Evolutionary conservation across 2,888 invertebrate genomes (phyloP).

Genomic region (Xestia xanthographa): DNA sequence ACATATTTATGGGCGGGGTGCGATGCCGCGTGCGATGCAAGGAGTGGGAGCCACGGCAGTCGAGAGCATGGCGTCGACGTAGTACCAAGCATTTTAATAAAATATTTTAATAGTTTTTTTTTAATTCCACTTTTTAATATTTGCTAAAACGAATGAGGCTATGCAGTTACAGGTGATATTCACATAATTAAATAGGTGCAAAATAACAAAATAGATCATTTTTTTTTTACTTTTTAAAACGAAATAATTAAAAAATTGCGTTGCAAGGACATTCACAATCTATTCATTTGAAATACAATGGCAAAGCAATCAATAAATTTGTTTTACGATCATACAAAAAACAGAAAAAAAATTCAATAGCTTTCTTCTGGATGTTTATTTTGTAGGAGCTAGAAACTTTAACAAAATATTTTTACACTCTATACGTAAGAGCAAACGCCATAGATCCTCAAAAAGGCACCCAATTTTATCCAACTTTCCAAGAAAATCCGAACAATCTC

Average conservation of each 20-base stretch:
- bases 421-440: not conserved
- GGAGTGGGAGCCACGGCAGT: slow-evolving; percentile 86
- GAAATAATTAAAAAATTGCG: not conserved
- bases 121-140: not conserved
- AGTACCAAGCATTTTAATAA: slow-evolving; percentile 45
- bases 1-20: slow-evolving; percentile 91
- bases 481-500: slow-evolving; percentile 1
- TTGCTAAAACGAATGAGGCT: not conserved
- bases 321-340: no score
- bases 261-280: not conserved
- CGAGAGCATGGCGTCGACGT: slow-evolving; percentile 86
- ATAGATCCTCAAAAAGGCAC: fast-evolving
- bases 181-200: not conserved
- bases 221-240: not conserved
- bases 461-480: not conserved
- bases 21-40: slow-evolving; percentile 79
- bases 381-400: not conserved
- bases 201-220: no score
- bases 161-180: not conserved
- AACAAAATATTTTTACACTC: not conserved
- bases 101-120: slow-evolving; percentile 15
- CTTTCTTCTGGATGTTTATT: not conserved
- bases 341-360: not conserved
- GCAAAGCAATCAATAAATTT: not conserved
- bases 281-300: not conserved